These are phyloP conservation scores for Eupithecia subfuscata DNA, from an alignment of 2,888 invertebrate genomes.

Conservation along the genomic window DNA sequence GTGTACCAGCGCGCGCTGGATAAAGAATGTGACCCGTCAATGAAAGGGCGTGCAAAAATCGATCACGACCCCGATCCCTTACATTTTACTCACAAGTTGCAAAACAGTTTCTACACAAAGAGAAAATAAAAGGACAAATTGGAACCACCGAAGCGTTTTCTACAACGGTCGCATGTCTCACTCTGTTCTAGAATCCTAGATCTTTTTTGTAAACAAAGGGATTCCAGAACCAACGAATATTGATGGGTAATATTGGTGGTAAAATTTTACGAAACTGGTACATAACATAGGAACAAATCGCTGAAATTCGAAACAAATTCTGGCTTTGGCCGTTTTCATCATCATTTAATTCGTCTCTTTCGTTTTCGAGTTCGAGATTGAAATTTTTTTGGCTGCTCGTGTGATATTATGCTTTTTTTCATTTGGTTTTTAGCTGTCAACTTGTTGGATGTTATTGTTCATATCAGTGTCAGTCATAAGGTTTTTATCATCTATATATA, in stretches of 20 bases:
- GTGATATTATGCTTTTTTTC: background rate
- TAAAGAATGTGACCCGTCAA: background rate
- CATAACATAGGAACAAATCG: background rate
- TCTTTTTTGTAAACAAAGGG: background rate
- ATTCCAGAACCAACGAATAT: background rate
- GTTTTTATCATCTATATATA: too few relatives aligned
- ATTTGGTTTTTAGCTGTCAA: background rate
- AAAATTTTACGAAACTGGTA: background rate
- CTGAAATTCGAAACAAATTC: background rate
- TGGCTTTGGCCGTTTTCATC: background rate
- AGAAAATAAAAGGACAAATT: background rate
- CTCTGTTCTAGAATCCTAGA: background rate
- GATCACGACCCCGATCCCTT: background rate
- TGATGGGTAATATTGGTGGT: background rate
- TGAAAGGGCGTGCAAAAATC: conserved; percentile 5
- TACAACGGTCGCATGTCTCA: conserved; percentile 7
- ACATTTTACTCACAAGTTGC: conserved; percentile 2
- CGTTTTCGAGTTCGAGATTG: background rate
- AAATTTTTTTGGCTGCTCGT: background rate
- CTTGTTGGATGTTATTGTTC: background rate
- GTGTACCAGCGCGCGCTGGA: background rate
- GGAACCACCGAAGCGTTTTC: background rate
- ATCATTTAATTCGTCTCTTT: background rate
- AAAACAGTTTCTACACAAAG: conserved; percentile 4
- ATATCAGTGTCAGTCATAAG: too few relatives aligned